Evolutionary conservation across 1,140 invertebrate species (phyloP), one percentile per base, ranked within the genome.

Genomic region (Plutomurus gul): DNA sequence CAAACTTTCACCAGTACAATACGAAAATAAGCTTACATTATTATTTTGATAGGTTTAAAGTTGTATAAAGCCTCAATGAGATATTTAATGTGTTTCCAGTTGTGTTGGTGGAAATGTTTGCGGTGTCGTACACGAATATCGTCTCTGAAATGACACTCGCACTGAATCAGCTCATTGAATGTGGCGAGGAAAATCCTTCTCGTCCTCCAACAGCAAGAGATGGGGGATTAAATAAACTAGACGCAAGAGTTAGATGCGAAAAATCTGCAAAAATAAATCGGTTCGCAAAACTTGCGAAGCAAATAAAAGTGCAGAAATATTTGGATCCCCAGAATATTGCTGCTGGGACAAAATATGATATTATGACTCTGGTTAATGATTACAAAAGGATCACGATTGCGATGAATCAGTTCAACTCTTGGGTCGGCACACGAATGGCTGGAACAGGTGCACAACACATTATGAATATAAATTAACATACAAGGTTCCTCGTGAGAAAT

Each of bases 131-230:
- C 76, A 78, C 76, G 3, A 70, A 79, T 37, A 39, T 79, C 1
- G 40, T 70, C 11, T 60, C 11, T 4, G 77, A 79, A 60, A 79
- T 79, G 77, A 79, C 77, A 4, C 30, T 18, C 3, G 60, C 33
- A 3, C 0, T 70, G 30, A 36, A 70, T 2, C 18, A 37, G 6
- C 8, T 70, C 1, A 70, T 25, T 11, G 60, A 70, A 13, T 33
- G 40, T 70, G 11, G 60, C 33, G 1, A 4, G 33, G 27, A 33
- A 18, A 18, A 2, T 33, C 60, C 13, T 20, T 25, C 3, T 3
- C 3, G 13, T 8, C 13, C 25, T 51, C 47, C 25, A 11, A 51
- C n/a, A 16, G 8, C n/a, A 47, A 6, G 0, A 3, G 0, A 0
- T 51, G 4, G 5, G 18, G 25, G 43, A 47, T 18, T 16, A 47